A percentile compares a stretch with the other conserved stretches of the same genome.
Conservation (phyloP, 2,888 invertebrate species). For the Resseliella maxima region DNA sequence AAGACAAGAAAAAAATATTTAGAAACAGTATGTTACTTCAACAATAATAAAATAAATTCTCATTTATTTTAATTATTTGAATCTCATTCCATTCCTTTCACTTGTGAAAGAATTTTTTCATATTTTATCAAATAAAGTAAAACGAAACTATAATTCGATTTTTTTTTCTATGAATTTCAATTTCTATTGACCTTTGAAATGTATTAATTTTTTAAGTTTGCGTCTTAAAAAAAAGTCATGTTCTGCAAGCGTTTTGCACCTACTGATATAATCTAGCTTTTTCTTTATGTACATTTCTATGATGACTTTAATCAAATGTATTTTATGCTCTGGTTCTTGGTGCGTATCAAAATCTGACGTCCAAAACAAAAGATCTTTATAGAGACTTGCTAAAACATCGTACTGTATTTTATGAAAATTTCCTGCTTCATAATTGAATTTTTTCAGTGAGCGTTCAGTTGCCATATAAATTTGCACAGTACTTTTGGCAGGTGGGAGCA, state of each 20-base stretch:
- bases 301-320: background rate
- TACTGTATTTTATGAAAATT: background rate
- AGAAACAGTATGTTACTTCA: no score
- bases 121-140: no score
- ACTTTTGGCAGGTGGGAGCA: background rate
- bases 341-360: background rate
- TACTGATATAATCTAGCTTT: background rate
- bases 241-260: background rate
- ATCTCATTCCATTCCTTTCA: no score
- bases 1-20: no score
- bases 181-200: background rate
- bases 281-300: conserved; percentile 3
- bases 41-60: no score
- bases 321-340: background rate
- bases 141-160: no score
- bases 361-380: background rate
- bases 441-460: background rate
- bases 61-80: no score
- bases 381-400: background rate
- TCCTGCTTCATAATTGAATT: background rate
- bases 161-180: no score
- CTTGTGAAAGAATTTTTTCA: no score
- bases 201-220: background rate
- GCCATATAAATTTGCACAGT: background rate
- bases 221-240: background rate